Base-by-base conservation (phyloP, 1,140 invertebrate genomes). In the Achatina immaculata region DNA sequence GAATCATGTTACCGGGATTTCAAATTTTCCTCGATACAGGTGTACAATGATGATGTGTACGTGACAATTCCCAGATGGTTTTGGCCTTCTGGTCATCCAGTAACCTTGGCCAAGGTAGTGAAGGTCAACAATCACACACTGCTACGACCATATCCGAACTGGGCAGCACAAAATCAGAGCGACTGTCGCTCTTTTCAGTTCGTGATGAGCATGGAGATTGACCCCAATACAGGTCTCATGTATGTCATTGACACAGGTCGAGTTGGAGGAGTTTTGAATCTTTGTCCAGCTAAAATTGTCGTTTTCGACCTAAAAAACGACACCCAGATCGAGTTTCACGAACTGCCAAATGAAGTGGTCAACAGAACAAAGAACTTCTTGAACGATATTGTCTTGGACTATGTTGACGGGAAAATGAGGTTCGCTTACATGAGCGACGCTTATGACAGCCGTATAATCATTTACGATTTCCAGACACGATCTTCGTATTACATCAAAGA, bases 391-490 rank as follows among this genome's bases (percentile, higher is more conserved):
- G 87, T 88, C 16, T 69, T 88, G 31, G 83, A 84, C 48, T 84
- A 83, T 79, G 71, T 81, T 36, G 69, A 82, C 55, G 72, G 79
- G 3, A 68, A 66, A 24, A 82, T 82, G 0, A 38, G 81, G 28
- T 87, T 83, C 76, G 86, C 85, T 0, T 88, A 86, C 80, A 85
- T 88, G 42, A 84, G 84, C 24, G 84, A 88, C 78, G 84, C 82
- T 0, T 48, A 77, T 0, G 85, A 82, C 34, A 81, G 75, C 45
- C 83, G 80, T 68, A 42, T 88, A 6, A 82, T 85, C 42, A 82
- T 87, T 1, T 88, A 85, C 74, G 83, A 86, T 65, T 82, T 83
- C 42, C 66, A 72, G 34, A 69, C 45, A 45, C 72, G 84, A 69
- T 31, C 19, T 28, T 83, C 84, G 0, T 83, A 84, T 38, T 51